Percentiles rank a stretch among this genome's conserved stretches.
These are phyloP conservation scores for Nemurella pictetii DNA, from an alignment of 2,888 invertebrate genomes.

Conservation along the genomic window DNA sequence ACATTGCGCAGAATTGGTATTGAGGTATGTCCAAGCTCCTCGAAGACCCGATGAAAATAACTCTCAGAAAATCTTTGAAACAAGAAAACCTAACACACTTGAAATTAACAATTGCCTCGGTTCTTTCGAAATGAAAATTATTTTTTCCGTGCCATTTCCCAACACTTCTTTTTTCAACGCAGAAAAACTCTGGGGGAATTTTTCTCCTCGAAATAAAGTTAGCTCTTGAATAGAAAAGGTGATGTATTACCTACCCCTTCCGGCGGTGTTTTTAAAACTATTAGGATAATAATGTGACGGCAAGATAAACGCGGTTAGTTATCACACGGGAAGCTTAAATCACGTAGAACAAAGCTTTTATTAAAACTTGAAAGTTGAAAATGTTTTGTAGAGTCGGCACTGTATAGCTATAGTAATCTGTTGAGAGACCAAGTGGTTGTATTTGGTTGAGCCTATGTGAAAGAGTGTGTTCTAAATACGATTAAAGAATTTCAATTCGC, in stretches of 20 bases:
- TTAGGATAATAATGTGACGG: conserved; percentile 9
- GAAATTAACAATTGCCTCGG: not conserved
- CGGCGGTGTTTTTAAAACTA: conserved; percentile 23
- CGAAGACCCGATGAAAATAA: not conserved
- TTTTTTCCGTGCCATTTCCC: not conserved
- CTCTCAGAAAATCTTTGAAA: not conserved
- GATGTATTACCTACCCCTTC: not conserved
- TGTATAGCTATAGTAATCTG: not conserved
- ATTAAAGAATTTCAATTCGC: conserved; percentile 20
- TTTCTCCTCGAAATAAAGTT: not conserved
- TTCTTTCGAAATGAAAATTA: not conserved
- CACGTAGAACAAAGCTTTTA: conserved; percentile 17
- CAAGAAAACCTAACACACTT: not conserved
- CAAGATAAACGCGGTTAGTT: conserved; percentile 12
- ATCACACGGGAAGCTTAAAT: conserved; percentile 16
- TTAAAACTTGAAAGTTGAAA: conserved; percentile 1
- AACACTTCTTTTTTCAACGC: not conserved
- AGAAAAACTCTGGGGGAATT: not conserved
- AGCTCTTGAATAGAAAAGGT: not conserved
- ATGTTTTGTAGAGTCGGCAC: not conserved
- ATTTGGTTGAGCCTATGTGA: not conserved
- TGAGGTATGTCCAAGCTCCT: too few relatives aligned
- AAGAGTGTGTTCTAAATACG: not conserved
- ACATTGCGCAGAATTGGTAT: not conserved
- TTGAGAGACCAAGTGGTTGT: not conserved